Evolutionary conservation across 2,797 vertebrate species (phyloP).

Genomic region (Amblyopsis hoosieri): DNA sequence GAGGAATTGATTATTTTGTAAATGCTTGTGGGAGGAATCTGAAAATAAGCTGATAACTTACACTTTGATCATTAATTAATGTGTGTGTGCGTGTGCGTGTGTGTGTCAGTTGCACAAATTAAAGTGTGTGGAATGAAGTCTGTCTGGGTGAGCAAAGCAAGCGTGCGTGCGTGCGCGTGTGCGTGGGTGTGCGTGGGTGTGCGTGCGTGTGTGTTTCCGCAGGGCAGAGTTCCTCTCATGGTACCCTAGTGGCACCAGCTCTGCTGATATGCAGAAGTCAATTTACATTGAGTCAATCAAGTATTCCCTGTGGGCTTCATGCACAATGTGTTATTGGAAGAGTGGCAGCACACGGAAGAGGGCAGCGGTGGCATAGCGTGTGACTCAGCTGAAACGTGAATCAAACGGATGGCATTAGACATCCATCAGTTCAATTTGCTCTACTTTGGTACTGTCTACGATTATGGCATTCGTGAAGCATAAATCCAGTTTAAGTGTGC

Average conservation of each 20-base stretch:
- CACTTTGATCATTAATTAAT: constrained; percentile 21
- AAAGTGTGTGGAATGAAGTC: background rate
- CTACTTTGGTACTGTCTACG: constrained; percentile 4
- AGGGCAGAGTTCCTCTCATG: constrained; percentile 7
- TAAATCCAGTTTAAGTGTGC: background rate
- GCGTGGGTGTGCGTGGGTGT: constrained; percentile 9
- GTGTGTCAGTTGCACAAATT: background rate
- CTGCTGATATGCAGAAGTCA: constrained; percentile 35
- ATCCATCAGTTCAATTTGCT: background rate
- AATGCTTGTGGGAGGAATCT: constrained; percentile 43
- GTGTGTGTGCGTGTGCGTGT: constrained; percentile 2
- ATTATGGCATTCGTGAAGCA: constrained; percentile 2
- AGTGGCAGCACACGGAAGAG: constrained; percentile 20
- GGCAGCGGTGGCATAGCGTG: background rate
- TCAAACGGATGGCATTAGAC: constrained; percentile 8
- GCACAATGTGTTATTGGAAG: constrained; percentile 35
- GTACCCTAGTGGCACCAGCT: constrained; percentile 5
- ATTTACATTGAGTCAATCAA: constrained; percentile 40
- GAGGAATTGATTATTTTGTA: constrained; percentile 56
- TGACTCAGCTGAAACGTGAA: constrained; percentile 10
- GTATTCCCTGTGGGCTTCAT: constrained; percentile 29
- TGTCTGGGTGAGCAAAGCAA: constrained; percentile 15
- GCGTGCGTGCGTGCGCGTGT: constrained; percentile 20
- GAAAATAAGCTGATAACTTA: constrained; percentile 33
- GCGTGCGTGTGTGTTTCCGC: constrained; percentile 17